Base-by-base conservation (phyloP, 2,797 vertebrate species). In the Chelon labrosus region DNA sequence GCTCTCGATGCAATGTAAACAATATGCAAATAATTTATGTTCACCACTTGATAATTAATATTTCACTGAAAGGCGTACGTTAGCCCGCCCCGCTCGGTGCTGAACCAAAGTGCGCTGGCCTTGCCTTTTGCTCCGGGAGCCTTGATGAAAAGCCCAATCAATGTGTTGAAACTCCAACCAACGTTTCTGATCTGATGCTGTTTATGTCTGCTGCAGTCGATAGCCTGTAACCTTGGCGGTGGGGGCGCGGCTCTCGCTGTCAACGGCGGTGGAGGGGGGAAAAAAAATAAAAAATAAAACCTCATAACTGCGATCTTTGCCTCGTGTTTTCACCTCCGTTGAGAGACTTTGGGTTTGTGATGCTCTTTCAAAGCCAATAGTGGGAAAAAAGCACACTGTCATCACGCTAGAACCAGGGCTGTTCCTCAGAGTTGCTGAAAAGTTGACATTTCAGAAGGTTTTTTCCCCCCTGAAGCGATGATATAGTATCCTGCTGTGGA, bases 401-500 rank as follows among this genome's bases (percentile, higher is more conserved):
- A 71, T 81, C 76, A 7, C 25, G 3, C 16, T 5, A 0, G 35
- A 39, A 5, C 11, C 0, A 9, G 58, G 44, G 56, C 70, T 3
- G 20, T 38, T 67, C 56, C 51, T 57, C 39, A 0, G 51, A 85
- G 68, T 71, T 85, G 85, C 75, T 85, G 81, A 88, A 88, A 88
- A 85, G 81, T 85, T 81, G 78, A 85, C 49, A 67, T 89, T 79
- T 79, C 68, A 46, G 72, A 84, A 79, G 74, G 52, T 71, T 86
- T 80, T 46, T 27, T 27, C 25, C 25, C 16, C 65, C 87, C 84
- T 70, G 17, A 39, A 75, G 89, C 84, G 3, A 66, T 83, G 82
- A 86, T 77, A 88, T 63, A 41, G 64, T 73, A 86, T 88, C 88
- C 90, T 82, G 83, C 87, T 82, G 79, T 73, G 76, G 80, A 70